These are phyloP conservation scores for Eueides isabella DNA, from an alignment of 1,140 invertebrate genomes.

Conservation along the genomic window DNA sequence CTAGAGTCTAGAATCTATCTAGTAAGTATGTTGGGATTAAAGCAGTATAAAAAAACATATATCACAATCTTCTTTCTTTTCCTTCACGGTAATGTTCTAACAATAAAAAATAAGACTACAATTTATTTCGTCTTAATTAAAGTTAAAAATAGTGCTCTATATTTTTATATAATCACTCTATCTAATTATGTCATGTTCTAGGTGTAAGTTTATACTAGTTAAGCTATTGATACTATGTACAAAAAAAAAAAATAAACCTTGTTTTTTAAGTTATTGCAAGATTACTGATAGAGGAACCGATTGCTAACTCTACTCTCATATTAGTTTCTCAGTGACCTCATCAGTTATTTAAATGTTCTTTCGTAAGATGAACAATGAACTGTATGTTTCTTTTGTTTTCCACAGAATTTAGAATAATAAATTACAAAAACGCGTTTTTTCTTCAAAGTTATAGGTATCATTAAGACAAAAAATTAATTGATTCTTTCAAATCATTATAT, in stretches of 20 bases:
- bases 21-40: too few relatives aligned
- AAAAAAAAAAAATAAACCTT: not conserved
- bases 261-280: not conserved
- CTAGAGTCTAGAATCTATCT: too few relatives aligned
- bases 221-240: too few relatives aligned
- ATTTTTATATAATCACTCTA: not conserved
- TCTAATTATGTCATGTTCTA: not conserved
- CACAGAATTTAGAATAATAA: not conserved
- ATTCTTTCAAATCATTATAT: too few relatives aligned
- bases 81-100: too few relatives aligned
- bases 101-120: too few relatives aligned
- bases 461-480: not conserved
- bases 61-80: too few relatives aligned
- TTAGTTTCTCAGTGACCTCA: constrained; percentile 68
- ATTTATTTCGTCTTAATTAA: not conserved
- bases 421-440: not conserved
- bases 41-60: too few relatives aligned
- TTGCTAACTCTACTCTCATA: constrained; percentile 50
- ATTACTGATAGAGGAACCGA: constrained; percentile 31
- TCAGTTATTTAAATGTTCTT: constrained; percentile 60
- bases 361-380: constrained; percentile 53
- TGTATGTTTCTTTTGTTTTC: constrained; percentile 50
- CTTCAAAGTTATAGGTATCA: not conserved
- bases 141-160: not conserved
- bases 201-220: not conserved